Percentiles rank a stretch among this genome's conserved stretches.
Evolutionary conservation across 2,888 invertebrate species (phyloP).

Genomic region (Podabrus alpinus): DNA sequence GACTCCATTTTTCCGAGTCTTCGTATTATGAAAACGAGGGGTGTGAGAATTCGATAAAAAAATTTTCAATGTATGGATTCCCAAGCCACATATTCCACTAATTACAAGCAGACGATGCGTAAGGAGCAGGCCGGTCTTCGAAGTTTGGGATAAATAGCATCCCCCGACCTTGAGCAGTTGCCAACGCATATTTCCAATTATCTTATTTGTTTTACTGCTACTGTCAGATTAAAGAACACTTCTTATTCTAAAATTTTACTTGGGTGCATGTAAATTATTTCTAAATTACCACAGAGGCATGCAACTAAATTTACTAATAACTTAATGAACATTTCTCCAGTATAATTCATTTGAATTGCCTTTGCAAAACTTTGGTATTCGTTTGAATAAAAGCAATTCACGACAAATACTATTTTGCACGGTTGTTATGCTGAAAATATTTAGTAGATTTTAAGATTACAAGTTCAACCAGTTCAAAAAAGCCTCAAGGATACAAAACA

Average conservation of each 20-base stretch:
- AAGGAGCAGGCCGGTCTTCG: constrained; percentile 18
- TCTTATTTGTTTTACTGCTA: constrained; percentile 53
- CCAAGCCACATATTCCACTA: constrained; percentile 47
- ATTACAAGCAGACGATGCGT: constrained; percentile 44
- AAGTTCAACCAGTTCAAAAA: constrained; percentile 8
- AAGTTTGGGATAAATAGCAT: constrained; percentile 44
- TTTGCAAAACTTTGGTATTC: background rate
- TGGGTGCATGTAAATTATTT: constrained; percentile 47
- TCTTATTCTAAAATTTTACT: constrained; percentile 49
- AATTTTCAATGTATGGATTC: constrained; percentile 30
- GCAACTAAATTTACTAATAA: constrained; percentile 1
- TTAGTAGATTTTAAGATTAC: constrained; percentile 4
- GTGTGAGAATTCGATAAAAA: constrained; percentile 40
- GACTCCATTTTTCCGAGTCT: background rate
- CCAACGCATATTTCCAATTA: constrained; percentile 56
- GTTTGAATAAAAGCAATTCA: background rate
- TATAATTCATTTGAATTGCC: background rate
- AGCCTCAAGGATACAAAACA: constrained; percentile 12
- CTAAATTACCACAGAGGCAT: constrained; percentile 28
- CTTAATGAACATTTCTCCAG: background rate
- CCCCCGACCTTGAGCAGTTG: constrained; percentile 54
- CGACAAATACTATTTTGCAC: constrained; percentile 2
- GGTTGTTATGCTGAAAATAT: background rate
- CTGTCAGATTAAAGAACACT: constrained; percentile 55
- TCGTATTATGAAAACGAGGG: constrained; percentile 21